Conservation (phyloP, 2,888 invertebrate genomes). For the Escarpia spicata region DNA sequence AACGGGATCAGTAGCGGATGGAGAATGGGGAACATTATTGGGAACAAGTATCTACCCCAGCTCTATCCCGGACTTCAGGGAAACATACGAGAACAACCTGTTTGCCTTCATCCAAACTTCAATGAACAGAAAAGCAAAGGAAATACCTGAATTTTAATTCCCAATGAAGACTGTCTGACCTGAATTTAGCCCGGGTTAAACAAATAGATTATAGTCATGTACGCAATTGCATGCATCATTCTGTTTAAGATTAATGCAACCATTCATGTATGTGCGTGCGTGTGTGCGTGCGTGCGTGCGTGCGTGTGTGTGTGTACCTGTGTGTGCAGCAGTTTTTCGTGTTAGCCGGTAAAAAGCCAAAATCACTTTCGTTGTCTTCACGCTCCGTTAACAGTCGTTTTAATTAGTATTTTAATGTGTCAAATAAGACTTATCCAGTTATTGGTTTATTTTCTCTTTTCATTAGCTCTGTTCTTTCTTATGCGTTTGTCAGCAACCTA, state of each 20-base stretch:
- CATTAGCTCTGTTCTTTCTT: background rate
- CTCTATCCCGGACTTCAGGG: no score
- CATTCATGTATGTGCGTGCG: background rate
- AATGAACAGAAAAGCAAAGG: no score
- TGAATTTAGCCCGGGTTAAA: background rate
- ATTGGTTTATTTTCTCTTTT: background rate
- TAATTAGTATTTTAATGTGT: background rate
- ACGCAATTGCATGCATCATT: background rate
- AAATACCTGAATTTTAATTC: background rate
- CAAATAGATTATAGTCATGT: background rate
- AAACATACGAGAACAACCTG: no score
- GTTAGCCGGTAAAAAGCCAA: background rate
- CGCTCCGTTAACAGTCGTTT: background rate
- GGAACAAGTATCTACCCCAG: no score
- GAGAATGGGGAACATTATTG: no score
- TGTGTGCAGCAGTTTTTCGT: background rate
- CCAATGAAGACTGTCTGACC: background rate
- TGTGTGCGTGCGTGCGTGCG: background rate
- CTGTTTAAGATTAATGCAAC: background rate
- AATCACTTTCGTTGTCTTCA: background rate
- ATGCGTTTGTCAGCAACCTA: background rate
- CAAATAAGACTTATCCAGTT: background rate
- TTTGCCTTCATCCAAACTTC: no score
- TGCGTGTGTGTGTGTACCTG: no score
- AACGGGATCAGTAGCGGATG: no score